Percentiles rank a stretch among this genome's conserved stretches.
These are phyloP conservation scores for Teleopsis dalmanni DNA, from an alignment of 1,140 invertebrate species.

Conservation along the genomic window DNA sequence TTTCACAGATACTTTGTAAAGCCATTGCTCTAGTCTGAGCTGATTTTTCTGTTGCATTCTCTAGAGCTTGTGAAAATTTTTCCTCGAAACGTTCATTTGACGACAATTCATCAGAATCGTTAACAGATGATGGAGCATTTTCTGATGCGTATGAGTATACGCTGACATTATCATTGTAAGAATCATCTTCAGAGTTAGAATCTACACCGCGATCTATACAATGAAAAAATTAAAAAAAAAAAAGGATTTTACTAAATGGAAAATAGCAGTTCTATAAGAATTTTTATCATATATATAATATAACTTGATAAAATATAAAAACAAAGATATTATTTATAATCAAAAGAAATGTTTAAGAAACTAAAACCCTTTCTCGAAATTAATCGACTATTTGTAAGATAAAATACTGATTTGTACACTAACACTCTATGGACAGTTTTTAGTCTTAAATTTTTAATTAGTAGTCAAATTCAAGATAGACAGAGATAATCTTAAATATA, in stretches of 20 bases:
- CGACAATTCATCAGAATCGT: slow-evolving; percentile 41
- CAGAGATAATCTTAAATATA: too few relatives aligned
- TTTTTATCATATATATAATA: too few relatives aligned
- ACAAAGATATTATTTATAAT: too few relatives aligned
- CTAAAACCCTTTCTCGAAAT: too few relatives aligned
- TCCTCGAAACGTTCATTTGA: slow-evolving; percentile 75
- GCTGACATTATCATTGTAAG: slow-evolving; percentile 61
- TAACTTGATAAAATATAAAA: too few relatives aligned
- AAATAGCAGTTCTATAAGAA: not conserved
- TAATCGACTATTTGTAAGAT: too few relatives aligned
- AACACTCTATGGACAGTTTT: too few relatives aligned
- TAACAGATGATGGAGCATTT: slow-evolving; percentile 53
- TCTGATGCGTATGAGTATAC: slow-evolving; percentile 60
- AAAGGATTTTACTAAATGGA: not conserved
- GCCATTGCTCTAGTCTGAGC: slow-evolving; percentile 68
- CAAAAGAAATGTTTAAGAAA: too few relatives aligned
- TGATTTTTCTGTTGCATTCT: slow-evolving; percentile 77
- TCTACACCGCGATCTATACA: slow-evolving; percentile 32
- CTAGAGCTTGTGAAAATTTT: slow-evolving; percentile 77
- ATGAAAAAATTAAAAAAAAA: not conserved
- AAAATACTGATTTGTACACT: too few relatives aligned
- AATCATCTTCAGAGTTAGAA: slow-evolving; percentile 60
- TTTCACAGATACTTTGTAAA: slow-evolving; percentile 63
- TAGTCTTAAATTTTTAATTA: too few relatives aligned
- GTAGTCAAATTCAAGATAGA: too few relatives aligned